Evolutionary conservation across 2,888 invertebrate species (phyloP), one percentile per base, ranked within the genome.

Genomic region (Drosophila putrida): DNA sequence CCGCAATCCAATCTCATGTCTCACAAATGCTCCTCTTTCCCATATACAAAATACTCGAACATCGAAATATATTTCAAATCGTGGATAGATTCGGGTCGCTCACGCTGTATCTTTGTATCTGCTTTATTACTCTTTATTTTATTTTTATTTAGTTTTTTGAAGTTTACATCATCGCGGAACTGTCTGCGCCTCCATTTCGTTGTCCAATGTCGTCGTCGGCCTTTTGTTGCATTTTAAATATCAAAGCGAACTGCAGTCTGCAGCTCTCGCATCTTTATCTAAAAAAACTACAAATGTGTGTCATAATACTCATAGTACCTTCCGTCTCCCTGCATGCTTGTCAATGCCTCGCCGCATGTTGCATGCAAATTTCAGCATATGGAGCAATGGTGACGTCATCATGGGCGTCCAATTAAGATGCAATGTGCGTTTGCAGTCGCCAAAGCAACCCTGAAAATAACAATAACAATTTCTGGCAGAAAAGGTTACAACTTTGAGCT

Each of bases 161-260:
- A 75, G 84, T 84, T 85, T 85, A 84, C 85, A 85, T 85, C 85
- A 85, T 86, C 83, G 82, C 87, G 82, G 87, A 82, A 88, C 82
- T 85, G 73, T 47, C 46, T 35, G 60, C 47, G 65, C 28, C 53
- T 28, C 57, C 50, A 46, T 41, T 35, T 20, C 58, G 31, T 46
- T 46, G 76, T 71, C 72, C 63, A 38, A 46, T 54, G 65, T 67
- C 71, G 27, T 31, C 61, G 35, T 6, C 38, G 59, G 60, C 62
- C 72, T 69, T 83, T 82, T 84, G 82, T 88, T 88, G 88, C 88
- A 86, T 88, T 86, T 74, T 49, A 59, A 78, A 74, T 65, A 74
- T 76, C 75, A 84, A 77, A 72, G 68, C 62, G 51, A 73, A 80
- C 49, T 65, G 71, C 78, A 66, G 44, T 20, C 20, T 20, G 20